Evolutionary conservation across 2,797 vertebrate species (phyloP).

Genomic region (Poecilia picta): DNA sequence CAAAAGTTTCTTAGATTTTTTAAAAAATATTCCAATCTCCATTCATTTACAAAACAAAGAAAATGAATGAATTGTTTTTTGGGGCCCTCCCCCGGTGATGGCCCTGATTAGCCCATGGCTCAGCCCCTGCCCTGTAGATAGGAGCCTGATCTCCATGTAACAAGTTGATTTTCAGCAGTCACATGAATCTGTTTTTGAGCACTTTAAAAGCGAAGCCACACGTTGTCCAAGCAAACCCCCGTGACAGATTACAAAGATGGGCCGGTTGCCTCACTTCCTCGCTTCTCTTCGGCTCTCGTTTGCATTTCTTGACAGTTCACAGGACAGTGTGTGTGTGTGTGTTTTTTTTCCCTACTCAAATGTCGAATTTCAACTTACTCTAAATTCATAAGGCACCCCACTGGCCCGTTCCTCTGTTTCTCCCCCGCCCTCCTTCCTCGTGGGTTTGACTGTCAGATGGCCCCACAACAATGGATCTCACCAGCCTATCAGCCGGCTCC

Average conservation of each 20-base stretch:
- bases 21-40: too few relatives aligned
- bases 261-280: constrained; percentile 43
- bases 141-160: constrained; percentile 74
- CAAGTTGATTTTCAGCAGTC: constrained; percentile 44
- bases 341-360: constrained; percentile 52
- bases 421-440: constrained; percentile 44
- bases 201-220: constrained; percentile 17
- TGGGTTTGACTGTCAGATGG: constrained; percentile 78
- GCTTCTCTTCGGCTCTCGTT: constrained; percentile 60
- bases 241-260: constrained; percentile 60
- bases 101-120: not conserved
- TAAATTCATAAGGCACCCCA: constrained; percentile 82
- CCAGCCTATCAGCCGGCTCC: constrained; percentile 70
- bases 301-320: constrained; percentile 75
- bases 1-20: not conserved
- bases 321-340: constrained; percentile 52
- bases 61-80: not conserved
- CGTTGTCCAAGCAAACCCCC: constrained; percentile 48
- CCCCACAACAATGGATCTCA: constrained; percentile 75
- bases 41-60: not conserved
- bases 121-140: not conserved
- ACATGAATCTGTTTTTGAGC: not conserved
- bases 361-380: constrained; percentile 78
- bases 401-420: constrained; percentile 68
- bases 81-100: not conserved